Evolutionary conservation across 1,140 invertebrate species (phyloP), one percentile per base, ranked within the genome.

Genomic region (Dysdera silvatica): DNA sequence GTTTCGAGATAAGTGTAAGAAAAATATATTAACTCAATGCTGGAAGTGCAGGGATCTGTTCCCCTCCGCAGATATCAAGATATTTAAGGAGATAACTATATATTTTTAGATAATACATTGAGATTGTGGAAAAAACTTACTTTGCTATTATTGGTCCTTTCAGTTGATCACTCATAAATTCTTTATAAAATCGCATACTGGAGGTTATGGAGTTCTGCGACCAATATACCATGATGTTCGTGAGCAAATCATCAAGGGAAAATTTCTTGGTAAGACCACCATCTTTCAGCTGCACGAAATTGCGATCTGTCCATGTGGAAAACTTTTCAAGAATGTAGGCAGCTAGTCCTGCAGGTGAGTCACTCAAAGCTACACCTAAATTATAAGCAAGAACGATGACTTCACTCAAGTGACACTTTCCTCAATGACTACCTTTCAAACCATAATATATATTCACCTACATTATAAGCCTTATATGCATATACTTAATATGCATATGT

Each of bases 201-300:
- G 87, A 85, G 0, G 86, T 87, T 2, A 91, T 87, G 1, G 83
- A 83, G 61, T 83, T 83, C 0, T 85, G 84, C 0, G 85, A 70
- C 85, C 89, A 95, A 74, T 94, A 95, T 29, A 94, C 74, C 87
- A 92, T 94, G 0, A 95, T 71, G 71, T 92, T 91, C 65, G 93
- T 91, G 4, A 95, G 75, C 4, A 95, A 74, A 67, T 91, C 86
- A 51, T 89, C 86, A 48, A 86, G 74, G 6, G 78, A 74, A 70
- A 80, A 85, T 66, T 82, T 82, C 35, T 75, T 64, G 0, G 80
- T 78, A 0, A 94, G 70, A 1, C 87, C 88, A 18, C 89, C 91
- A 74, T 94, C 87, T 0, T 76, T 69, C 20, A 80, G 72, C 1
- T 77, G 26, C 2, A 45, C 16, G 40, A 60, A 59, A 12, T 55